Evolutionary conservation across 1,140 invertebrate species (phyloP), one percentile per base, ranked within the genome.

Genomic region (Euura lappo): DNA sequence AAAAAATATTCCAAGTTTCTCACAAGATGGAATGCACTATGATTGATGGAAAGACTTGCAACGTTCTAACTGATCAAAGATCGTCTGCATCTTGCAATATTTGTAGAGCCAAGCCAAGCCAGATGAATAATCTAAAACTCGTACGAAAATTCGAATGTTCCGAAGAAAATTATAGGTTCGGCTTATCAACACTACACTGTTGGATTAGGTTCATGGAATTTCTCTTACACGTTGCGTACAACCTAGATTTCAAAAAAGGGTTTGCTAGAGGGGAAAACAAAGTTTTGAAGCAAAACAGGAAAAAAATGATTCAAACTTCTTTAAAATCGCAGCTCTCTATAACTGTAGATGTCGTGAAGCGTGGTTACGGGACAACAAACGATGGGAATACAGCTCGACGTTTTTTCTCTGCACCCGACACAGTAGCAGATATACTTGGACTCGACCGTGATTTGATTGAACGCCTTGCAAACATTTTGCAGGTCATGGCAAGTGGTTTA

Each of bases 31-130:
- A 74, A 11, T 68, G 82, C 46, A 86, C 84, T 65, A 87, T 88
- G 84, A 78, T 88, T 6, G 85, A 88, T 75, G 84, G 78, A 10
- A 87, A 88, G 76, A 81, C 86, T n/a, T 85, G 84, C 65, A 86
- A 88, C 73, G 80, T 80, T 10, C 72, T 81, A 43, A 84, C 81
- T 10, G 74, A 72, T 4, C 85, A 79, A 46, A 76, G 44, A 74
- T 85, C 83, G 13, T 81, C 84, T 8, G 75, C 67, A 64, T 75
- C 76, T 51, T 86, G 84, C 68, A 85, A 83, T 72, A 83, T 86
- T 67, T 86, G 84, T 78, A 75, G 75, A 46, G 67, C 72, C 44
- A 83, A 75, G 60, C 79, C 82, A 1, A 83, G 79, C 74, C 68
- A 81, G 11, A 80, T 85, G 65, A 86, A 87, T 70, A 76, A 80